Conservation (phyloP, 1,140 invertebrate species). For the Teleogryllus occipitalis region DNA sequence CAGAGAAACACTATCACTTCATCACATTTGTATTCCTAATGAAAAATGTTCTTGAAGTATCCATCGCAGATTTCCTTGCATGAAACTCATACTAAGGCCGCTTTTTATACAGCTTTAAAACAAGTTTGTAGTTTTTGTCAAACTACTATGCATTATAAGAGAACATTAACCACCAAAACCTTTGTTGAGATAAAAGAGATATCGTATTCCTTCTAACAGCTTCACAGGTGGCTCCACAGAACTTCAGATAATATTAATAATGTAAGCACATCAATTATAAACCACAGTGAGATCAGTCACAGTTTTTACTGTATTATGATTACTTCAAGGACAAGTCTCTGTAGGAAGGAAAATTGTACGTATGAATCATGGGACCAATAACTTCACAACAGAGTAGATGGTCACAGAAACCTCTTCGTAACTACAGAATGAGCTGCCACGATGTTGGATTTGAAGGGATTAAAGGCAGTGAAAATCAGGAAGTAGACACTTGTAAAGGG, state of each 20-base stretch:
- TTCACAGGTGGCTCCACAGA: neutral
- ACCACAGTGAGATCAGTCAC: neutral
- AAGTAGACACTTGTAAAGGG: neutral
- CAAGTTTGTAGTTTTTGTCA: neutral
- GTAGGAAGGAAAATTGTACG: slow-evolving; percentile 1
- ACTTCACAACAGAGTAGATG: neutral
- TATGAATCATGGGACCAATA: neutral
- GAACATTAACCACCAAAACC: too few relatives aligned
- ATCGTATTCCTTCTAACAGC: too few relatives aligned
- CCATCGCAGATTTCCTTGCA: slow-evolving; percentile 8
- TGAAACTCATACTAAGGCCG: slow-evolving; percentile 14
- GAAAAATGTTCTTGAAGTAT: slow-evolving; percentile 13
- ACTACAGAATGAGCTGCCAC: neutral
- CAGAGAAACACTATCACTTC: slow-evolving; percentile 10
- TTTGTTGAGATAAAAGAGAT: too few relatives aligned
- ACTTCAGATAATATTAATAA: neutral
- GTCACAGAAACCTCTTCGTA: neutral
- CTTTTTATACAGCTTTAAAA: slow-evolving; percentile 14
- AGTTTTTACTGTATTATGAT: neutral
- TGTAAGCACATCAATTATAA: neutral
- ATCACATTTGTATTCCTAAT: neutral
- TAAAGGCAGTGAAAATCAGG: neutral
- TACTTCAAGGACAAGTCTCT: neutral
- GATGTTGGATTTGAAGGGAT: neutral
- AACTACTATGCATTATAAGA: too few relatives aligned